These are phyloP conservation scores for Myopa testacea DNA, from an alignment of 2,888 invertebrate genomes.

Conservation along the genomic window DNA sequence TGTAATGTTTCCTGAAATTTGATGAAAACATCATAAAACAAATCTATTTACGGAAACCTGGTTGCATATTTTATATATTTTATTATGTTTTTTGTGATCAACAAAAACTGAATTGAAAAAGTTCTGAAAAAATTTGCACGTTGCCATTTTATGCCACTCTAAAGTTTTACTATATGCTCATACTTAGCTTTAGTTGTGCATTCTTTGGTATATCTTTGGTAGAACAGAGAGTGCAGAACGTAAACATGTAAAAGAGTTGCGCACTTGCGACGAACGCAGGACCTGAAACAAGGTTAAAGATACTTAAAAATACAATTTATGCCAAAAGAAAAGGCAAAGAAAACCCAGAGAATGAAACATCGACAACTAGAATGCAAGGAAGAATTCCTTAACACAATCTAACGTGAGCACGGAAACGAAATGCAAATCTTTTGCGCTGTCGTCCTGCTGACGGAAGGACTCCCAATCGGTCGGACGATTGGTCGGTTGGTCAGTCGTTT, in stretches of 20 bases:
- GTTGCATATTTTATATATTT: no score
- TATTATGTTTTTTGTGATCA: background rate
- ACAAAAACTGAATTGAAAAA: background rate
- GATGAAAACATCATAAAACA: no score
- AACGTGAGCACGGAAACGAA: constrained; percentile 6
- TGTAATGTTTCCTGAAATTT: no score
- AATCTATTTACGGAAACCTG: no score
- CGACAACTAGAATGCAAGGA: constrained; percentile 4
- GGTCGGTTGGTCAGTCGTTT: background rate
- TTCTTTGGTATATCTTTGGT: background rate
- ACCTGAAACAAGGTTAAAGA: constrained; percentile 3
- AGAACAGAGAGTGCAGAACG: background rate
- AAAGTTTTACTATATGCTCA: background rate
- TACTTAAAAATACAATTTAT: constrained; percentile 5
- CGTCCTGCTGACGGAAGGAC: background rate
- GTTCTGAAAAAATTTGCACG: background rate
- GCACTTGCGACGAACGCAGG: background rate
- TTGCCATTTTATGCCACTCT: background rate
- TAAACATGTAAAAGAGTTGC: background rate
- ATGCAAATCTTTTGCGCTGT: constrained; percentile 19
- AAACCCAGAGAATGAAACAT: background rate
- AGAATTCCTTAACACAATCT: constrained; percentile 15
- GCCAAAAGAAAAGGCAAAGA: background rate
- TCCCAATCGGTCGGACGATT: background rate
- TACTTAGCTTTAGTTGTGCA: background rate